Evolutionary conservation across 1,140 invertebrate species (phyloP), one percentile per base, ranked within the genome.

Genomic region (Leptinotarsa texana): DNA sequence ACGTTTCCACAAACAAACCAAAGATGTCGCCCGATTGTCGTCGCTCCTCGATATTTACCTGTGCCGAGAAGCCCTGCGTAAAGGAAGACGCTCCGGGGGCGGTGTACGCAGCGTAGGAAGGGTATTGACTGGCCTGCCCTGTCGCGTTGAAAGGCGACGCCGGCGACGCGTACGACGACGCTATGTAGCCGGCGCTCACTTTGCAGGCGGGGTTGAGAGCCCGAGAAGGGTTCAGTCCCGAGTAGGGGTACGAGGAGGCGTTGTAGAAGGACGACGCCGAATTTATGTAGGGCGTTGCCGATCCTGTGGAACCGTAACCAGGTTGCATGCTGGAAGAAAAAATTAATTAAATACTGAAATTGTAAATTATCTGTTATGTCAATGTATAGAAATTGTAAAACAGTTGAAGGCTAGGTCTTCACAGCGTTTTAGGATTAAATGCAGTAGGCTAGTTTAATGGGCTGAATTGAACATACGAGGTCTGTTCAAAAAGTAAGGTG

Each of bases 21-120:
- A 13, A 76, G 21, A 69, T 70, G 61, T 47, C 74, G 33, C 33
- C 33, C 6, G 27, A 33, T 33, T 33, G 27, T 33, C 27, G 27
- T 33, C 27, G 6, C 27, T 6, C 33, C 8, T 42, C 8, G 8
- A 62, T 62, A 11, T 18, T 73, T 70, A 91, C 91, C 87, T 92
- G 91, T 67, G 90, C 86, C 13, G 90, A 86, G 84, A 92, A 92
- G 72, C 89, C 88, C 84, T 93, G 91, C 62, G 89, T 85, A 78
- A 89, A 87, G 6, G 86, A 79, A 1, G 86, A 89, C 80, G 83
- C 89, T 75, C 82, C 89, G 75, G 84, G 87, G 5, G 85, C 81
- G 73, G 87, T 91, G 78, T 92, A 92, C 0, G 89, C 87, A 2
- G 87, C 85, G 76, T 92, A 92, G 5, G 90, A 88, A 3, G 88